Evolutionary conservation across 1,140 invertebrate species (phyloP), one percentile per base, ranked within the genome.

Genomic region (Amyelois transitella): DNA sequence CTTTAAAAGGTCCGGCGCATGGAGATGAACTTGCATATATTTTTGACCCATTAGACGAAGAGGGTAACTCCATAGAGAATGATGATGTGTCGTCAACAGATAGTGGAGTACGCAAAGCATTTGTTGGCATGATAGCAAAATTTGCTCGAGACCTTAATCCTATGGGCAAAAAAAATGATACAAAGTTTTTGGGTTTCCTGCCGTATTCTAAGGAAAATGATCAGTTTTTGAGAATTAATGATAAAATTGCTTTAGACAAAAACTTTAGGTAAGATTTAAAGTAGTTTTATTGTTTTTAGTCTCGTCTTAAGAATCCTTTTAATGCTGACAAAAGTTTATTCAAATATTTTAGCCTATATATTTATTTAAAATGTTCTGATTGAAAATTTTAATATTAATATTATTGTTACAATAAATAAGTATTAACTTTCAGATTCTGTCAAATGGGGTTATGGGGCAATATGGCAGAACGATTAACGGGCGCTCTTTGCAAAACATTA

Each of bases 1-100:
- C 73, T 64, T 3, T 49, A 49, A 68, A 75, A 68, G 76, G 91
- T 64, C 90, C 91, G 1, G 81, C 88, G 7, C 92, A 94, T 67
- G 93, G 93, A 1, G 93, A 94, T 66, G 93, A 94, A 65, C 72
- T 94, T 5, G 91, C 90, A 20, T 94, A 93, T 54, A 80, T 94
- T 60, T 94, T 94, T 63, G 90, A 92, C 61, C 87, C 89, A 1
- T 87, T 92, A 25, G 89, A 91, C 38, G 79, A 92, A 1, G 86
- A 90, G 21, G 93, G 93, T 0, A 88, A 89, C 24, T 79, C 90
- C 14, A 47, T 91, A 18, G 64, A 66, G 1, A 69, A 75, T 5
- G 69, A 70, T 1, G 69, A 71, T 1, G 75, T 83, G 5, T 81
- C 60, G 66, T 87, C 58, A 64, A 89, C 28, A 67, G 94, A 95